These are phyloP conservation scores for Melanerpes formicivorus DNA, from an alignment of 2,113 vertebrate species.

Conservation along the genomic window DNA sequence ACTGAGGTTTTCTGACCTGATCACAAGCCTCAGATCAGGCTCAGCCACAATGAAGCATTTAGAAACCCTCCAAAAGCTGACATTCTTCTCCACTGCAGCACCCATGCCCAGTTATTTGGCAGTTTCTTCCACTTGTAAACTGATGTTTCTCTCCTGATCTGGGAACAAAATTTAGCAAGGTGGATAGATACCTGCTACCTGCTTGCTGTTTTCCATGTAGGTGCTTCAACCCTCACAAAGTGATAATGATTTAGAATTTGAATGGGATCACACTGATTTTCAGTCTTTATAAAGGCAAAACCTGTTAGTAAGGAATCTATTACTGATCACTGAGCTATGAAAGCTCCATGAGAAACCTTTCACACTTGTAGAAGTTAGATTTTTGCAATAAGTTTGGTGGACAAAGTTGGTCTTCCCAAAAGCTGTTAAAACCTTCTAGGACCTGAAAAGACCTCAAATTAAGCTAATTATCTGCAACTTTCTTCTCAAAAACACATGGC, in stretches of 20 bases:
- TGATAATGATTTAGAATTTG: background rate
- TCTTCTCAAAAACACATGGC: background rate
- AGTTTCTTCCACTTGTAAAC: background rate
- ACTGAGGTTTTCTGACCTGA: background rate
- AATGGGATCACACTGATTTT: background rate
- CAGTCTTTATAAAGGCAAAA: background rate
- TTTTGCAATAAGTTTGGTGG: background rate
- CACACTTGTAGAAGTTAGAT: background rate
- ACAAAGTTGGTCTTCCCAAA: background rate
- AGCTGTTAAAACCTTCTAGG: background rate
- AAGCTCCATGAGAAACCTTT: background rate
- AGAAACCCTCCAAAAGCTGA: background rate
- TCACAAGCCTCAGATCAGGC: background rate
- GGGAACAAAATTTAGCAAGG: background rate
- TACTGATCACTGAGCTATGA: background rate
- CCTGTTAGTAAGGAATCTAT: background rate
- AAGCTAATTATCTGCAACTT: background rate
- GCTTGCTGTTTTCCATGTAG: background rate
- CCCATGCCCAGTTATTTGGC: background rate
- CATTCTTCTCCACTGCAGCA: background rate
- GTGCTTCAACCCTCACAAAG: background rate
- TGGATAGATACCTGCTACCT: background rate
- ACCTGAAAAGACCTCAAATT: background rate
- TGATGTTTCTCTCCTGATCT: background rate
- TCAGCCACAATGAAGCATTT: background rate